Percentiles rank a stretch among this genome's conserved stretches.
Evolutionary conservation across 2,797 vertebrate species (phyloP).

Genomic region (Molossus alvarezi): DNA sequence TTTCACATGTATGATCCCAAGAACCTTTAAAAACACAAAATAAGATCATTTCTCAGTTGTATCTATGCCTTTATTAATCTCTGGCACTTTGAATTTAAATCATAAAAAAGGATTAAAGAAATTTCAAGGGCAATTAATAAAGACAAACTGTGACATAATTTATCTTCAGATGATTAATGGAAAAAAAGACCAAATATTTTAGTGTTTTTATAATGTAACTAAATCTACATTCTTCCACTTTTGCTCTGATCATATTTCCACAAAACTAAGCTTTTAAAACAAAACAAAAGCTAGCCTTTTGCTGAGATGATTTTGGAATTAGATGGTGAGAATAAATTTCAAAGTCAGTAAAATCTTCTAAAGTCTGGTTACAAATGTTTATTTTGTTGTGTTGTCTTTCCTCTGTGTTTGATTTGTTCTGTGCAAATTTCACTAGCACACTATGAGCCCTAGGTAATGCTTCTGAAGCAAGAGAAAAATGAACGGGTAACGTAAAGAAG

Average conservation of each 20-base stretch:
- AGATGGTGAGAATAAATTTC: slow-evolving; percentile 22
- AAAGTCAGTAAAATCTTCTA: slow-evolving; percentile 20
- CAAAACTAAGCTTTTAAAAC: slow-evolving; percentile 35
- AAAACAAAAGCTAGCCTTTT: slow-evolving; percentile 40
- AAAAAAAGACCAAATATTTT: slow-evolving; percentile 18
- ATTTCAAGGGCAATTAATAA: slow-evolving; percentile 40
- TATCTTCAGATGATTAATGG: slow-evolving; percentile 1
- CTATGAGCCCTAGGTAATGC: background rate
- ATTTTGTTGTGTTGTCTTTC: slow-evolving; percentile 44
- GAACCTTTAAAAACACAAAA: slow-evolving; percentile 36
- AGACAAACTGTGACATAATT: background rate
- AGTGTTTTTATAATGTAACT: background rate
- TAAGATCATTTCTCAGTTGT: slow-evolving; percentile 23
- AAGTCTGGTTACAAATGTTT: background rate
- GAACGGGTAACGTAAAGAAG: slow-evolving; percentile 3
- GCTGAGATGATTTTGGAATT: slow-evolving; percentile 59
- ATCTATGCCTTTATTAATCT: slow-evolving; percentile 43
- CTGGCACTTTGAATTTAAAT: slow-evolving; percentile 48
- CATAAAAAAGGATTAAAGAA: slow-evolving; percentile 20
- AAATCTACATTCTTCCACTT: slow-evolving; percentile 53
- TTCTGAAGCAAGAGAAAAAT: slow-evolving; percentile 27
- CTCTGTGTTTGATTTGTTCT: slow-evolving; percentile 21
- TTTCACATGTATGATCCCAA: slow-evolving; percentile 33
- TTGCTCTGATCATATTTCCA: slow-evolving; percentile 43
- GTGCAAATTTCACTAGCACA: background rate